Percentiles rank a stretch among this genome's conserved stretches.
Conservation (phyloP, 1,140 invertebrate genomes). For the Plectrocnemia conspersa region DNA sequence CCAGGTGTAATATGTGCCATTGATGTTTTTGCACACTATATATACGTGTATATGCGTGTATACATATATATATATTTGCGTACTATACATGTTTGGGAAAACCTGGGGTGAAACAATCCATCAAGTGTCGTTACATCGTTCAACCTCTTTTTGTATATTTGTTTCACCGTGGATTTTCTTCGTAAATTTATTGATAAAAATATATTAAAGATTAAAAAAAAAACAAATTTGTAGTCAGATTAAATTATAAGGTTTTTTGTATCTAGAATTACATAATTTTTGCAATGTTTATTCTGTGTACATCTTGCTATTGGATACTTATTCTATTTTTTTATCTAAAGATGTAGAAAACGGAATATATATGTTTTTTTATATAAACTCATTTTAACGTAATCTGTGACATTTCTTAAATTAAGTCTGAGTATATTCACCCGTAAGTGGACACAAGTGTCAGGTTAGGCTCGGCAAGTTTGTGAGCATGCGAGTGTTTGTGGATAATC, state of each 20-base stretch:
- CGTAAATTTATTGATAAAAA: too few species aligned
- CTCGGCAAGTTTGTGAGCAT: slow-evolving; percentile 9
- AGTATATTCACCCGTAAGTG: slow-evolving; percentile 25
- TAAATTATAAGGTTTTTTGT: slow-evolving; percentile 35
- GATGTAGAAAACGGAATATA: slow-evolving; percentile 27
- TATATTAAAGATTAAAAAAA: slow-evolving; percentile 34
- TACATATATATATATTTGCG: too few species aligned
- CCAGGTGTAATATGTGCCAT: slow-evolving; percentile 31
- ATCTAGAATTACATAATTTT: slow-evolving; percentile 34
- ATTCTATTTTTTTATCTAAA: slow-evolving; percentile 37
- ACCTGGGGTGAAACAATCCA: slow-evolving; percentile 16
- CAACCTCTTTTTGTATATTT: slow-evolving; percentile 8
- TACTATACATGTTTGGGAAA: slow-evolving; percentile 17
- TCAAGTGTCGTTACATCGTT: slow-evolving; percentile 8
- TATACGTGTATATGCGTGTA: slow-evolving; percentile 13
- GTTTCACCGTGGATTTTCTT: slow-evolving; percentile 18
- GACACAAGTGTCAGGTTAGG: slow-evolving; percentile 34
- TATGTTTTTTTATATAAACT: slow-evolving; percentile 35
- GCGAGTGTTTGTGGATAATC: too few species aligned
- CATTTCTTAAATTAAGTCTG: slow-evolving; percentile 35
- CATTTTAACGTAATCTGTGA: slow-evolving; percentile 34
- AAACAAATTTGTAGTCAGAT: slow-evolving; percentile 34
- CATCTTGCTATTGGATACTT: slow-evolving; percentile 36
- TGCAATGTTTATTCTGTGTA: slow-evolving; percentile 35
- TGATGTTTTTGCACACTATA: slow-evolving; percentile 27